Base-by-base conservation (phyloP, 2,113 vertebrate species). In the Nestor notabilis region DNA sequence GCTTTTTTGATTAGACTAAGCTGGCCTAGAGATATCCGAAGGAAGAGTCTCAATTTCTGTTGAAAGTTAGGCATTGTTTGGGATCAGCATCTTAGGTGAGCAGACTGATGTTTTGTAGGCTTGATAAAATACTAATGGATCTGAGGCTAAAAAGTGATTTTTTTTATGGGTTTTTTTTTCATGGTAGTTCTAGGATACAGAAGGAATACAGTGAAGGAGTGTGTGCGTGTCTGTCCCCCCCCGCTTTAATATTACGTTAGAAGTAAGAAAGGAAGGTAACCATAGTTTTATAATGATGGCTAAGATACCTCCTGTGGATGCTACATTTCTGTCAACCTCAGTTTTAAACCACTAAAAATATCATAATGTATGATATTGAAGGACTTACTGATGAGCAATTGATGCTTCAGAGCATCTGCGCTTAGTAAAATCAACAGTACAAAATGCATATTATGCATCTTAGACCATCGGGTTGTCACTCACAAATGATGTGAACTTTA, bases 401-500 rank as follows among this genome's bases (percentile, higher is more conserved):
- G 85, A 91, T 65, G 89, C 75, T 81, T 87, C 65, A 66, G 60
- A 95, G 55, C 72, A 87, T 94, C 72, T 89, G 68, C 5, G 37
- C 84, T 96, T 90, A 75, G 87, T 84, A 95, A 96, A 95, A 93
- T 91, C 74, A 91, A 75, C 55, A 85, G 39, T 86, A 93, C 24
- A 83, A 96, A 96, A 75, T 58, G 88, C 91, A 17, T 66, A 52
- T 97, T 95, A 55, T 52, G 37, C 95, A 86, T 91, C 79, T 90
- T 95, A 89, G 94, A 96, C 63, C 47, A 87, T 87, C 5, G 1
- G 29, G 39, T 82, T 94, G 79, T 94, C 84, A 82, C 72, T 98
- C 69, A 78, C 87, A 91, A 95, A 91, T 91, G 53, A 83, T 94
- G 39, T 90, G 79, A 94, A 89, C 92, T 88, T 94, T 94, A 96